These are phyloP conservation scores for Nerophis ophidion DNA, from an alignment of 2,113 vertebrate genomes.

Conservation along the genomic window DNA sequence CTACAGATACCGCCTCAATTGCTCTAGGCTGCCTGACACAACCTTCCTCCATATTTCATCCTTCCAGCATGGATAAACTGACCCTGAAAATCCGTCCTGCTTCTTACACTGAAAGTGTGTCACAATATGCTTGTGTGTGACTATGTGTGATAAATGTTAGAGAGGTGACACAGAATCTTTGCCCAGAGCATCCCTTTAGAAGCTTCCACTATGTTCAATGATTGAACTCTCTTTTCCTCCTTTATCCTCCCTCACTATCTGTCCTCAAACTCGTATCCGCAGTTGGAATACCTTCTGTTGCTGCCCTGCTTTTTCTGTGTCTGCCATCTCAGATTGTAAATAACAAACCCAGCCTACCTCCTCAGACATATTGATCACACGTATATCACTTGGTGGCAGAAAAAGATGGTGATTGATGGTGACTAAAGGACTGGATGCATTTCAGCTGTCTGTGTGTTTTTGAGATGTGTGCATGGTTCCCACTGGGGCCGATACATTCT, in stretches of 20 bases:
- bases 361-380: conserved; percentile 55
- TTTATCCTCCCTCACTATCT: conserved; percentile 4
- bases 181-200: conserved; percentile 44
- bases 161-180: conserved; percentile 35
- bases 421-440: conserved; percentile 27
- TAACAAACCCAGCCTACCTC: conserved; percentile 27
- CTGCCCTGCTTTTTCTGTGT: conserved; percentile 9
- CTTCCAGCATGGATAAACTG: conserved; percentile 39
- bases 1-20: conserved; percentile 27
- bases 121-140: conserved; percentile 14
- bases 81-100: conserved; percentile 26
- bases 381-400: conserved; percentile 42
- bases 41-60: conserved; percentile 43
- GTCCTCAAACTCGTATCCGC: conserved; percentile 11
- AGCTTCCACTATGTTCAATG: conserved; percentile 42
- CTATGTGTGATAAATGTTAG: conserved; percentile 32
- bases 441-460: conserved; percentile 8
- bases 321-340: conserved; percentile 38
- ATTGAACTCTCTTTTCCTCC: conserved; percentile 28
- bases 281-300: conserved; percentile 11
- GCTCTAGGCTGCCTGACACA: conserved; percentile 41
- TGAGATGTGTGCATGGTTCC: conserved; percentile 28
- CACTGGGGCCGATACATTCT: conserved; percentile 43
- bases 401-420: conserved; percentile 55
- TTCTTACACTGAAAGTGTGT: conserved; percentile 26